These are phyloP conservation scores for Emys orbicularis DNA, from an alignment of 2,797 vertebrate genomes.

Conservation along the genomic window DNA sequence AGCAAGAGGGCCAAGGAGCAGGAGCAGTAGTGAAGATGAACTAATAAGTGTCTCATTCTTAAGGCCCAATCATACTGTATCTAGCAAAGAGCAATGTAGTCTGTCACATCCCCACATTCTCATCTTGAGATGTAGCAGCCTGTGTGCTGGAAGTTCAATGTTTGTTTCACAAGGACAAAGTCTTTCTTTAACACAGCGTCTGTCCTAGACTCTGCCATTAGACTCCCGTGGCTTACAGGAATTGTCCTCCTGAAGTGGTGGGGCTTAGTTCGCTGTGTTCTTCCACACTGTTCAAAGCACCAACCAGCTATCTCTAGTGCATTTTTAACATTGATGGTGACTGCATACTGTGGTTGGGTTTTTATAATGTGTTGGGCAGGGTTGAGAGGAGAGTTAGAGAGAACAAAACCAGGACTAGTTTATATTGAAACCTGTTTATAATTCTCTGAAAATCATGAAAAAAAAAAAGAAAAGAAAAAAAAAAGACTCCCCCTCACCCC, in stretches of 20 bases:
- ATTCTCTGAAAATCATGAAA: conserved; percentile 7
- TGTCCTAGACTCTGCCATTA: conserved; percentile 18
- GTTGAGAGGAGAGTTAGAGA: not conserved
- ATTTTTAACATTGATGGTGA: conserved; percentile 45
- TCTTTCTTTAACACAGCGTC: conserved; percentile 35
- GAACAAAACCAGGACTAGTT: not conserved
- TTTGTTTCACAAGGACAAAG: conserved; percentile 16
- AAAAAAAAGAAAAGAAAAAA: too few species aligned
- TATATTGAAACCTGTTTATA: conserved; percentile 40
- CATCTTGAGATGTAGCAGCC: conserved; percentile 46
- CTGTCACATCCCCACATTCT: conserved; percentile 29
- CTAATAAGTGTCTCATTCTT: not conserved
- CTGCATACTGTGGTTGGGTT: not conserved
- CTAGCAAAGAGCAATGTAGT: conserved; percentile 46
- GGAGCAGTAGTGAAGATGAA: conserved; percentile 56
- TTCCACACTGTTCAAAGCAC: conserved; percentile 42
- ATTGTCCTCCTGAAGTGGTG: not conserved
- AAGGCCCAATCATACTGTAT: conserved; percentile 43
- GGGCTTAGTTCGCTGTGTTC: not conserved
- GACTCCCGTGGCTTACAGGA: conserved; percentile 12
- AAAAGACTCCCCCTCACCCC: not conserved
- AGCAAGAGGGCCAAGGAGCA: conserved; percentile 79
- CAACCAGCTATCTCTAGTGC: conserved; percentile 1
- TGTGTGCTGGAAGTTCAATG: conserved; percentile 31
- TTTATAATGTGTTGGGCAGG: not conserved